Percentiles rank a stretch among this genome's conserved stretches.
Conservation (phyloP, 2,113 vertebrate genomes). For the Probosciger aterrimus region DNA sequence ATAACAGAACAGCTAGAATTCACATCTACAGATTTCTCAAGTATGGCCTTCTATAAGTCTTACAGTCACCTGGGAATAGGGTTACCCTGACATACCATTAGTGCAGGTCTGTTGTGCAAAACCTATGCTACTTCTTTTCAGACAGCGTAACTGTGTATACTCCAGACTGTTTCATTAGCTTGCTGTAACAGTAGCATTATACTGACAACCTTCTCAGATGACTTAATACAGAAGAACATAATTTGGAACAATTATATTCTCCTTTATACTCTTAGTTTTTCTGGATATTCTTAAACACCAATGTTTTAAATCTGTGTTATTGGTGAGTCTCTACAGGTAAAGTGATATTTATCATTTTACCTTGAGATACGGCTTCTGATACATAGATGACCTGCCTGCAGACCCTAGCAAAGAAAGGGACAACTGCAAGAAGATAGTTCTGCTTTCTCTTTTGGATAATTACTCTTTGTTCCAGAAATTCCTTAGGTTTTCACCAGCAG, state of each 20-base stretch:
- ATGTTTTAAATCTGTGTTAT: neutral
- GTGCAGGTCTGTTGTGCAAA: neutral
- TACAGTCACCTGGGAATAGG: neutral
- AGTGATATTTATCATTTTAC: neutral
- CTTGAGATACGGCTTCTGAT: neutral
- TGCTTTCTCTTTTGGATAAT: neutral
- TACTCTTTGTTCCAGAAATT: neutral
- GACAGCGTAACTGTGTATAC: fast-evolving
- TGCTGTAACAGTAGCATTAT: neutral
- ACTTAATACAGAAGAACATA: neutral
- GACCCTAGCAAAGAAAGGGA: neutral
- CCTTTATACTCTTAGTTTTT: neutral
- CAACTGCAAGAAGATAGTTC: neutral
- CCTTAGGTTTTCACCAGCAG: neutral
- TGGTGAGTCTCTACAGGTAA: neutral
- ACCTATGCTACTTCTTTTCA: neutral
- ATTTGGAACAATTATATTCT: neutral
- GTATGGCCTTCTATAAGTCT: neutral
- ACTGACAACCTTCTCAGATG: neutral
- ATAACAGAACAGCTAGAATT: neutral
- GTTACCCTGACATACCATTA: neutral
- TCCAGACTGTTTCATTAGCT: neutral
- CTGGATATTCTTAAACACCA: neutral
- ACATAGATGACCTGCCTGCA: neutral
- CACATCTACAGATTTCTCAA: neutral